phyloP scores from a whole-genome alignment of 2,797 vertebrate species.

The Champsocephalus gunnari region DNA sequence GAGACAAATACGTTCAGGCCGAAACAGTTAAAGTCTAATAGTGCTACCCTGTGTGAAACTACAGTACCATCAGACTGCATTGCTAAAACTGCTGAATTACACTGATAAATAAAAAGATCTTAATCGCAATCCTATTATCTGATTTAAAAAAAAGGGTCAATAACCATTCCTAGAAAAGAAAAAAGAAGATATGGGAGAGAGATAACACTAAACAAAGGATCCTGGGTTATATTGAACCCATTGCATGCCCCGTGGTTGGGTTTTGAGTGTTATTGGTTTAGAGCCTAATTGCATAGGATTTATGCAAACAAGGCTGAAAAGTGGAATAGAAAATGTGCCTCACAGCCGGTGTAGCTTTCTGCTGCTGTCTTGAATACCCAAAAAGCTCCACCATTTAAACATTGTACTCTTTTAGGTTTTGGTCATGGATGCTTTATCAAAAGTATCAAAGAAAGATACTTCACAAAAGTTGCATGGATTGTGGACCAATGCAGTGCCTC shows the following conservation, averaged over 20 bases:
- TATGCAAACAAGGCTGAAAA: conserved; percentile 52
- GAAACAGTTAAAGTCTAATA: not conserved
- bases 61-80: not conserved
- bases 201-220: conserved; percentile 13
- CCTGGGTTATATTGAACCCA: conserved; percentile 20
- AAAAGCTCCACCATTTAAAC: not conserved
- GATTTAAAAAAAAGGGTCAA: conserved; percentile 5
- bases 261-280: conserved; percentile 15
- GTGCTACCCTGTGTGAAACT: not conserved
- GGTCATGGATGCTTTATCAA: not conserved
- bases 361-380: not conserved
- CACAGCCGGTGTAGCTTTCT: not conserved
- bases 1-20: not conserved
- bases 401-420: not conserved
- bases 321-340: conserved; percentile 25
- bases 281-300: conserved; percentile 16
- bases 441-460: conserved; percentile 9
- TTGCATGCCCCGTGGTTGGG: not conserved
- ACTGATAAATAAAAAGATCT: conserved; percentile 8
- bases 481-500: not conserved
- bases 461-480: not conserved
- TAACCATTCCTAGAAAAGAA: conserved; percentile 4
- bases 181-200: not conserved
- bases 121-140: not conserved
- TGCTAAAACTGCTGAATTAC: conserved; percentile 8